Base-by-base conservation (phyloP, 1,140 invertebrate genomes). In the Lepidostoma basale region DNA sequence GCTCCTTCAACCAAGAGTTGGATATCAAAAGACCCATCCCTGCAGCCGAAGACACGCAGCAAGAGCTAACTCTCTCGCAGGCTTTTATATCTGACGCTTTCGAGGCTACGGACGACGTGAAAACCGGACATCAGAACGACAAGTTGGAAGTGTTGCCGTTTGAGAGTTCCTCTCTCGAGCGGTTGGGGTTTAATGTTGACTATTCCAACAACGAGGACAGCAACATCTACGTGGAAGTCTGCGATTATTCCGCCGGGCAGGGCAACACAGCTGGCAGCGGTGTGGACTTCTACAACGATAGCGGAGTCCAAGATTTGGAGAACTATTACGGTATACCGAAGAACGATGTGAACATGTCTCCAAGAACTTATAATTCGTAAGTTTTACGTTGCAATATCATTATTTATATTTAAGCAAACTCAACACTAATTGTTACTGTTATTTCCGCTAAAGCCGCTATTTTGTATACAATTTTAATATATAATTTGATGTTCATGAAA, bases 141-240 rank as follows among this genome's bases (percentile, higher is more conserved):
- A 30, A 25, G 3, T 18, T 26, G 3, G 23, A 52, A n/a, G n/a
- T n/a, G 25, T 5, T 28, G 23, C 47, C 47, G n/a, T 14, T 52
- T 0, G 16, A 26, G 10, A 28, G 47, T 6, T 3, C 9, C 2
- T 52, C 47, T 2, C 18, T 52, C n/a, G 47, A 52, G 5, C 26
- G 47, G 47, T 28, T 52, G 47, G 47, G 47, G 9, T 52, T 52
- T 5, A 52, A 52, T 52, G 18, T 52, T 4, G 47, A 52, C 47
- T 52, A 36, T 39, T 9, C 54, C 1, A 36, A 58, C 16, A 33
- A 58, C 22, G 54, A n/a, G n/a, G n/a, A 39, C 16, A 12, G n/a
- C n/a, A 58, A 58, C 18, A 58, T 58, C 12, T 58, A 58, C 20
- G 54, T 58, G 33, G 54, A 58, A 20, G 54, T 58, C 16, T 36